phyloP scores from a whole-genome alignment of 2,113 vertebrate species.

The Mellivora capensis region DNA sequence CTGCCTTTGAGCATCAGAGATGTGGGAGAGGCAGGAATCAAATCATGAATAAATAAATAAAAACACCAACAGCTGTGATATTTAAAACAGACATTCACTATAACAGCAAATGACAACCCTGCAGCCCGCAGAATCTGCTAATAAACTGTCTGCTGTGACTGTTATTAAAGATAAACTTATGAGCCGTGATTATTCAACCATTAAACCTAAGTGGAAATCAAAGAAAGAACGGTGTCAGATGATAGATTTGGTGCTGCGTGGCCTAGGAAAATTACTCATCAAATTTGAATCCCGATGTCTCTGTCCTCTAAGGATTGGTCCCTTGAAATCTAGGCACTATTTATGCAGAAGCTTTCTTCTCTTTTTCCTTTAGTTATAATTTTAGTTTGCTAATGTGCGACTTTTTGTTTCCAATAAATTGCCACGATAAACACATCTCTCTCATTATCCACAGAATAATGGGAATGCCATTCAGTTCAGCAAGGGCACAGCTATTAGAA shows the following conservation, averaged over 20 bases:
- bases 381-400: neutral
- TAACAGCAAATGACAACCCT: slow-evolving; percentile 77
- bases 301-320: slow-evolving; percentile 54
- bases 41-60: slow-evolving; percentile 75
- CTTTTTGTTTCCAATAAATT: slow-evolving; percentile 32
- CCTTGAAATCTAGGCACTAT: slow-evolving; percentile 55
- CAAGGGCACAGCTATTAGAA: neutral
- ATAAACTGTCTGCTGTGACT: slow-evolving; percentile 75
- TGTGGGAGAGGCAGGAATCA: slow-evolving; percentile 65
- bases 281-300: slow-evolving; percentile 74
- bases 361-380: slow-evolving; percentile 56
- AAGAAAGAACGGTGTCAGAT: slow-evolving; percentile 64
- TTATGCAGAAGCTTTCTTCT: slow-evolving; percentile 52
- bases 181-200: slow-evolving; percentile 77
- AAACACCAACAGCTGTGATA: slow-evolving; percentile 73
- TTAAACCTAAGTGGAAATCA: slow-evolving; percentile 75
- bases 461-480: neutral
- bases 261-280: slow-evolving; percentile 73
- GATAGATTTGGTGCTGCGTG: slow-evolving; percentile 48
- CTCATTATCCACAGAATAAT: neutral
- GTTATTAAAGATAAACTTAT: slow-evolving; percentile 80
- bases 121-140: slow-evolving; percentile 75
- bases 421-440: neutral
- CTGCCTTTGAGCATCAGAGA: slow-evolving; percentile 69
- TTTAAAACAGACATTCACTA: slow-evolving; percentile 79